Evolutionary conservation across 2,888 invertebrate species (phyloP).

Genomic region (Diaperis boleti): DNA sequence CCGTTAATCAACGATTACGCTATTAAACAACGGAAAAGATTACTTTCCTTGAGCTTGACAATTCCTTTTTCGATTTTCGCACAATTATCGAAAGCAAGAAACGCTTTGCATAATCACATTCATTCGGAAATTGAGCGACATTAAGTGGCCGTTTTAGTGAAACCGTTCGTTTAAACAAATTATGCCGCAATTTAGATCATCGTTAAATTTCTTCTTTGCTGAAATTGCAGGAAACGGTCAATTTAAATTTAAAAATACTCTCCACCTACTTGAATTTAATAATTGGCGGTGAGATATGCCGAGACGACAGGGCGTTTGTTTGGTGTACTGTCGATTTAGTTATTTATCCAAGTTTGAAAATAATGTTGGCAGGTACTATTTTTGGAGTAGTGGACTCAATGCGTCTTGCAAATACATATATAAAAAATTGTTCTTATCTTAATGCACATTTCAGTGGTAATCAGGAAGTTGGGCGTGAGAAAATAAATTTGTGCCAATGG

Average conservation of each 20-base stretch:
- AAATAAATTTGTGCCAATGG: no score
- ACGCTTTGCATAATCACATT: no score
- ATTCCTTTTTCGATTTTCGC: not conserved
- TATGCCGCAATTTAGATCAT: not conserved
- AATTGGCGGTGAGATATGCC: conserved; percentile 3
- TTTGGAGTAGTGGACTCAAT: no score
- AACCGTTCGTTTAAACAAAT: conserved; percentile 14
- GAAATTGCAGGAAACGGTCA: conserved; percentile 37
- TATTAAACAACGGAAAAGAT: conserved; percentile 16
- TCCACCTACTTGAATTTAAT: conserved; percentile 27
- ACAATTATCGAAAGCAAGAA: no score
- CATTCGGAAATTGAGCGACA: not conserved
- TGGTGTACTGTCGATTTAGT: no score
- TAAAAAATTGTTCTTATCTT: no score
- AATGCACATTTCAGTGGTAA: no score
- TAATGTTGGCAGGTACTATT: no score
- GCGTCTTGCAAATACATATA: no score
- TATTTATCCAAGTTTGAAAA: no score
- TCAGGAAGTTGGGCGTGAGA: no score
- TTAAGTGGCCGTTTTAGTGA: conserved; percentile 10
- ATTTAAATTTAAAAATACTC: conserved; percentile 30
- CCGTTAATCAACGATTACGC: conserved; percentile 42
- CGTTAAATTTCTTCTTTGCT: conserved; percentile 23
- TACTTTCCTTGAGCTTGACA: conserved; percentile 16
- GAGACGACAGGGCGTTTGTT: no score